phyloP scores from a whole-genome alignment of 2,888 invertebrate genomes.

The Pemphredon lugubris region DNA sequence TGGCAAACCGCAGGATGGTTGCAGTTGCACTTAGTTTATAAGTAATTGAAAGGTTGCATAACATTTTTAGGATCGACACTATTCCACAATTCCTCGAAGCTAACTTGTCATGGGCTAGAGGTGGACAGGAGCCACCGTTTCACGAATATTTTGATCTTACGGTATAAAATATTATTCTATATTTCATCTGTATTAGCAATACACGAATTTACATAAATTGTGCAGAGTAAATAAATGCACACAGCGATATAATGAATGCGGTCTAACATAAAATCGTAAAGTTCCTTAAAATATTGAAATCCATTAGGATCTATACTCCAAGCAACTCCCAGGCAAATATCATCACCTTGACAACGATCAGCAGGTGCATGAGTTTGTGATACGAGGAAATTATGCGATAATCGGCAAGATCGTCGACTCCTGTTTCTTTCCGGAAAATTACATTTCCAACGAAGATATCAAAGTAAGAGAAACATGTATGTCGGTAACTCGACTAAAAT shows the following conservation, averaged over 20 bases:
- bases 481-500: neutral
- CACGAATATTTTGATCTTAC: conserved; percentile 64
- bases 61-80: conserved; percentile 70
- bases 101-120: conserved; percentile 74
- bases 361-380: conserved; percentile 58
- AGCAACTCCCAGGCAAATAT: conserved; percentile 61
- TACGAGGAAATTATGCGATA: conserved; percentile 69
- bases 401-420: conserved; percentile 68
- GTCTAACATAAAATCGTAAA: no score
- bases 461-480: conserved; percentile 61
- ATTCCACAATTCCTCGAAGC: conserved; percentile 69
- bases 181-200: no score
- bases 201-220: no score
- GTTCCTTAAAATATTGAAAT: no score
- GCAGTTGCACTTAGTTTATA: neutral
- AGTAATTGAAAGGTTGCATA: neutral
- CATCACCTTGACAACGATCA: conserved; percentile 32
- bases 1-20: conserved; percentile 75
- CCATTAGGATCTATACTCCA: conserved; percentile 68
- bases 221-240: no score
- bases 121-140: conserved; percentile 64
- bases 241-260: no score
- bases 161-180: neutral
- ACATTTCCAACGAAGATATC: conserved; percentile 61
- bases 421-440: conserved; percentile 72